Evolutionary conservation across 2,888 invertebrate species (phyloP), one percentile per base, ranked within the genome.

Genomic region (Aphidoletes aphidimyza): DNA sequence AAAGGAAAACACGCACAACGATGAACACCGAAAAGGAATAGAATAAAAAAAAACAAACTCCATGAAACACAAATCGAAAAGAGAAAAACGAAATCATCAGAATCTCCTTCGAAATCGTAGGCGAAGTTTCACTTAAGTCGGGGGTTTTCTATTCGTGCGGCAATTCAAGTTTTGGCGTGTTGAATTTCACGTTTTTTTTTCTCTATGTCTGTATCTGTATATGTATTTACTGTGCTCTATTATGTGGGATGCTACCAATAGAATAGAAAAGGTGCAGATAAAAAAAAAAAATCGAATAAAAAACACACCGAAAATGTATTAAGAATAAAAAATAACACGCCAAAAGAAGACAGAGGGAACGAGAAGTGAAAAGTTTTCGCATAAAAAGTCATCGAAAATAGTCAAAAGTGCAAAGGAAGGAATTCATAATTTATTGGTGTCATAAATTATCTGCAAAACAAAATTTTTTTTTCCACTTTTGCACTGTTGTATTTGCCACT

Each of bases 321-420:
- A 54, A 54, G 22, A 1, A 54, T 26, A 54, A 69, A 69, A 69
- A 69, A 42, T 9, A 42, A 42, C 6, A 42, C 17, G 34, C 26
- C 26, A n/a, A 69, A 42, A 69, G 30, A 69, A 69, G 34, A 30
- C 34, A 54, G 69, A 54, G 69, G 69, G 14, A 69, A 34, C 34
- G 34, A 6, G 42, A 69, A 69, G 69, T 30, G 34, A 69, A 69
- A 69, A 69, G 34, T 69, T 69, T 69, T 69, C 69, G 69, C 69
- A 69, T 69, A 69, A 69, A 69, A 69, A 69, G 69, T 30, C 69
- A 69, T 69, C 69, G 69, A 69, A 69, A 69, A 69, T 69, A 69
- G 69, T 69, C 69, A 69, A 69, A 69, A 69, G 69, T 69, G 69
- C 30, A 69, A 69, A 30, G 69, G 69, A 69, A 69, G 69, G 69